Evolutionary conservation across 2,888 invertebrate genomes (phyloP).

Genomic region (Agonopterix heracliana): DNA sequence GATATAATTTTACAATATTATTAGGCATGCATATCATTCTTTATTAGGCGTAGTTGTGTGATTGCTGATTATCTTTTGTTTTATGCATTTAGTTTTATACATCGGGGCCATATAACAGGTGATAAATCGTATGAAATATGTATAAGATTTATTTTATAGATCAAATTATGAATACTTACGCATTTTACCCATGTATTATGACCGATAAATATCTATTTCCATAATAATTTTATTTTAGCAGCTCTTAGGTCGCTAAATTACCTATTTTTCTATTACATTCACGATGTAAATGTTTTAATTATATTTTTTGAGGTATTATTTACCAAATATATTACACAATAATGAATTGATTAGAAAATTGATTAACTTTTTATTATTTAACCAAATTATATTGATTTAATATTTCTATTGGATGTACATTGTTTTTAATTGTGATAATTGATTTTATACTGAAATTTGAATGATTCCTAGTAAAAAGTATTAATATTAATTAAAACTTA

Average conservation of each 20-base stretch:
- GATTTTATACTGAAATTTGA: background rate
- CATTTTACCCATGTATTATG: background rate
- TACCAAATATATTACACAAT: too few species aligned
- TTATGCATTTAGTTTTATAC: slow-evolving; percentile 33
- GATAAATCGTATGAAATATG: slow-evolving; percentile 23
- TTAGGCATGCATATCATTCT: slow-evolving; percentile 41
- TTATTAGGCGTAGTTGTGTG: slow-evolving; percentile 16
- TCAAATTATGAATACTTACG: background rate
- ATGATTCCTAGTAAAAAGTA: slow-evolving; percentile 10
- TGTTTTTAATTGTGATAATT: slow-evolving; percentile 5
- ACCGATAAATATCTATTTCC: too few species aligned
- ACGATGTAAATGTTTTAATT: too few species aligned
- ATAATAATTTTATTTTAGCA: too few species aligned
- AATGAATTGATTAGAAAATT: too few species aligned
- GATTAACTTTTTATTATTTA: too few species aligned
- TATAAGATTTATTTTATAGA: slow-evolving; percentile 21
- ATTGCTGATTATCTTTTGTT: slow-evolving; percentile 14
- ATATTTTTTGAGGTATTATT: too few species aligned
- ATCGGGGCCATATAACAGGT: slow-evolving; percentile 49
- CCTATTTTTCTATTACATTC: too few species aligned
- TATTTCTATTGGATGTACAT: too few species aligned
- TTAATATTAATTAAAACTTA: slow-evolving; percentile 1
- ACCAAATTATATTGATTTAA: too few species aligned
- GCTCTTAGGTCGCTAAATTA: too few species aligned
- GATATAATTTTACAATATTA: background rate